Evolutionary conservation across 2,888 invertebrate species (phyloP).

Genomic region (Euplagia quadripunctaria): DNA sequence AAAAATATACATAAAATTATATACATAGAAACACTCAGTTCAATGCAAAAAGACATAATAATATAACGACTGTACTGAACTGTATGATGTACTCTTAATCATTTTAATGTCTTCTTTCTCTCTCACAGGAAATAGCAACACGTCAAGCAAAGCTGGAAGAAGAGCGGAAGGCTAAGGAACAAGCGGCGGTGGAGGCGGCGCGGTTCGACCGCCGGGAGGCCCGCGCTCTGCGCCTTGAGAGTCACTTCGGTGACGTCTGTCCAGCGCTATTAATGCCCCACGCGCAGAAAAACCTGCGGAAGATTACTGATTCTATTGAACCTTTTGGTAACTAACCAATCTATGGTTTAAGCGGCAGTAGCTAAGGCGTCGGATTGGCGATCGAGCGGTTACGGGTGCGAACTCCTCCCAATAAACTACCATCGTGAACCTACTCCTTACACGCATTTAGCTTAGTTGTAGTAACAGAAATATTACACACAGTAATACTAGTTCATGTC

Average conservation of each 20-base stretch:
- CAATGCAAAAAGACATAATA: too few relatives aligned
- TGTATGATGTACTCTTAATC: too few relatives aligned
- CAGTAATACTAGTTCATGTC: too few relatives aligned
- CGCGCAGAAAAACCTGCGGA: slow-evolving; percentile 79
- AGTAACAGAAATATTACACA: too few relatives aligned
- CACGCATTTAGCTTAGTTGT: too few relatives aligned
- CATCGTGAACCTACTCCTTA: too few relatives aligned
- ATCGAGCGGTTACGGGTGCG: not conserved
- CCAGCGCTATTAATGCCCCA: slow-evolving; percentile 85
- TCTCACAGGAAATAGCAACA: slow-evolving; percentile 68
- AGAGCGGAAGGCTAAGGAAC: slow-evolving; percentile 70
- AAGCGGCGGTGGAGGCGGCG: slow-evolving; percentile 78
- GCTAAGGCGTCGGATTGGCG: not conserved
- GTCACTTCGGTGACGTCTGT: slow-evolving; percentile 82
- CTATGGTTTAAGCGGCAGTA: not conserved
- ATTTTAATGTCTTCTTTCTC: not conserved
- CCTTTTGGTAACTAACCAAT: slow-evolving; percentile 62
- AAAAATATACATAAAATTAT: too few relatives aligned
- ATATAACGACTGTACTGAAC: too few relatives aligned
- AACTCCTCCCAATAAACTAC: too few relatives aligned
- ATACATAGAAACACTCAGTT: too few relatives aligned
- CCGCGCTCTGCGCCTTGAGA: slow-evolving; percentile 83
- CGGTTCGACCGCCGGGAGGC: slow-evolving; percentile 81
- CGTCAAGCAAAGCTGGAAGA: slow-evolving; percentile 66
- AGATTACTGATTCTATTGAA: slow-evolving; percentile 75